Evolutionary conservation across 2,888 invertebrate genomes (phyloP), one percentile per base, ranked within the genome.

Genomic region (Halocaridina rubra): DNA sequence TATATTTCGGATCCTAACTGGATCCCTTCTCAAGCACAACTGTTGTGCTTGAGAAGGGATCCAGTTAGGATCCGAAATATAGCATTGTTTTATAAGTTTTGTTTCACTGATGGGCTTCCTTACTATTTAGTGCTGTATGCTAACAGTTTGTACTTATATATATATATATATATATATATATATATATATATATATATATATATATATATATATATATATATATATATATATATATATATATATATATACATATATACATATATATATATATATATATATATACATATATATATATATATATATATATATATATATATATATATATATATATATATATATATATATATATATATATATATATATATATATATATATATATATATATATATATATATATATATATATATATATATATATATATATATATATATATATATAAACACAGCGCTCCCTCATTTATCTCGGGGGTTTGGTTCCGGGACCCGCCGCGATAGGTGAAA

Each of bases 121-220:
- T n/a, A n/a, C n/a, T 39, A 13, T 39, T 7, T 39, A 13, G 7
- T 8, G 7, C 7, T 39, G 13, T 39, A 39, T 39, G 13, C 13
- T 8, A 8, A 39, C 13, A 39, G 7, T 8, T 39, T 8, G 13
- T 39, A 39, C 13, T 8, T 39, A 39, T 39, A 39, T 39, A 39
- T 39, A 19, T 76, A 64, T 79, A 67, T 79, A 79, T 67, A 39
- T 79, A 67, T 67, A 67, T 77, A 61, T 77, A 61, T 77, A 77
- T 77, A 77, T 77, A 77, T 77, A 77, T 77, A 77, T 77, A 59
- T 77, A 77, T 77, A 77, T 77, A 77, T 59, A 77, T 77, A 59
- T 77, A 57, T 77, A 57, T 77, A 59, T 77, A 59, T 77, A 59
- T 77, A 59, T 77, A 33, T 72, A 33, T 72, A 33, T 72, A 33